Conservation (phyloP, 2,888 invertebrate genomes). For the Acholoe squamosa region DNA sequence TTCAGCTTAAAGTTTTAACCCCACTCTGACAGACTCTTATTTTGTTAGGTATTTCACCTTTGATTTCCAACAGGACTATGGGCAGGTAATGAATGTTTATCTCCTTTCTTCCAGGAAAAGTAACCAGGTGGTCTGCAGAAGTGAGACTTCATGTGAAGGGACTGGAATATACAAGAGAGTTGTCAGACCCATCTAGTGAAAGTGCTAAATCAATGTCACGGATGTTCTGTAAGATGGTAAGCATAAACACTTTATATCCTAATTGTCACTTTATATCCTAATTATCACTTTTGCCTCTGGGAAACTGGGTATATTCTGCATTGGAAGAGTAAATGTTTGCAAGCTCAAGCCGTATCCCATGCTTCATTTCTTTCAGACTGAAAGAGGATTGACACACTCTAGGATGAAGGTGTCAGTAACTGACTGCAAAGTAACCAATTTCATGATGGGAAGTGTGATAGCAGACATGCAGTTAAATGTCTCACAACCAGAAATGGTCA, state of each 20-base stretch:
- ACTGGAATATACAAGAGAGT: background rate
- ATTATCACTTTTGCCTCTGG: background rate
- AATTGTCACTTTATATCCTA: background rate
- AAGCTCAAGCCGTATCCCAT: background rate
- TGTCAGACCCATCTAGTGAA: background rate
- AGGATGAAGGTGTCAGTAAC: background rate
- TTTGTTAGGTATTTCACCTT: background rate
- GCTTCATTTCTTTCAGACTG: background rate
- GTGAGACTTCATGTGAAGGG: background rate
- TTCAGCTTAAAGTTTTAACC: background rate
- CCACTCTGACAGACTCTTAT: background rate
- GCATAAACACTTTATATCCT: background rate
- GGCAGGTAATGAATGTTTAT: background rate
- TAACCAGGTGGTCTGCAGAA: background rate
- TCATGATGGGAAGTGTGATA: background rate
- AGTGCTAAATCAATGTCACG: background rate
- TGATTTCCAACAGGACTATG: background rate
- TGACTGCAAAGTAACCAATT: background rate
- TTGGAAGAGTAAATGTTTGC: background rate
- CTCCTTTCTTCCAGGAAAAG: background rate
- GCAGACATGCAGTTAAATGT: background rate
- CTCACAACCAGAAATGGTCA: background rate
- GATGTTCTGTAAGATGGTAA: constrained; percentile 10
- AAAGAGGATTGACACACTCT: background rate
- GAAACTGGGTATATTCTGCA: background rate